A percentile compares a stretch with the other conserved stretches of the same genome.
Evolutionary conservation across 2,113 vertebrate species (phyloP).

Genomic region (Shinisaurus crocodilurus): DNA sequence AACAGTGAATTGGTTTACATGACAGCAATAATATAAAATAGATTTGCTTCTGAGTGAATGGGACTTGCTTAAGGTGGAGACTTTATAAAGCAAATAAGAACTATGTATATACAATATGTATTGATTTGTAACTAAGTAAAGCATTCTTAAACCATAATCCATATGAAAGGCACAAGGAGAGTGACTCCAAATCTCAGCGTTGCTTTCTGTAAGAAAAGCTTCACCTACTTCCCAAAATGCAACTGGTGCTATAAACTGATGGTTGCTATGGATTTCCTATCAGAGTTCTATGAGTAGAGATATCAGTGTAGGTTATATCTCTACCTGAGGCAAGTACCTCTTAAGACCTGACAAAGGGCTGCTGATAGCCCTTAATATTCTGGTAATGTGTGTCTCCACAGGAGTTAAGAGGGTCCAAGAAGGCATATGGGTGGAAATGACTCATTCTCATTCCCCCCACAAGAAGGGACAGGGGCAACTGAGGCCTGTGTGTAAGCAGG

Average conservation of each 20-base stretch:
- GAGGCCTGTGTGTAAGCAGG: no score
- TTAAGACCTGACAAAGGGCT: no score
- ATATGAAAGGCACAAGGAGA: background rate
- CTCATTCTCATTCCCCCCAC: no score
- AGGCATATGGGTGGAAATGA: no score
- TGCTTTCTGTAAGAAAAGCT: background rate
- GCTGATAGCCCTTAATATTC: no score
- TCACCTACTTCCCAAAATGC: background rate
- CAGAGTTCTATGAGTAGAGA: no score
- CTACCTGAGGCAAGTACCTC: no score
- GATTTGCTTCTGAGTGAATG: background rate
- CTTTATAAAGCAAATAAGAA: background rate
- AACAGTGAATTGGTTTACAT: background rate
- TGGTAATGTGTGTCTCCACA: no score
- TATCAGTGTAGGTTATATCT: no score
- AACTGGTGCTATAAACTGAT: background rate
- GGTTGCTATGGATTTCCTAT: no score
- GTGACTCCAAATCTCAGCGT: background rate
- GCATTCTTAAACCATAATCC: background rate
- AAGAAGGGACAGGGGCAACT: no score
- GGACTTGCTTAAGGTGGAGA: background rate
- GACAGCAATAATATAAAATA: background rate
- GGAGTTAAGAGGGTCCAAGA: no score
- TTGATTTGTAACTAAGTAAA: background rate
- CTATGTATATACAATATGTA: background rate